Evolutionary conservation across 2,113 vertebrate species (phyloP).

Genomic region (Neopipo cinnamomea): DNA sequence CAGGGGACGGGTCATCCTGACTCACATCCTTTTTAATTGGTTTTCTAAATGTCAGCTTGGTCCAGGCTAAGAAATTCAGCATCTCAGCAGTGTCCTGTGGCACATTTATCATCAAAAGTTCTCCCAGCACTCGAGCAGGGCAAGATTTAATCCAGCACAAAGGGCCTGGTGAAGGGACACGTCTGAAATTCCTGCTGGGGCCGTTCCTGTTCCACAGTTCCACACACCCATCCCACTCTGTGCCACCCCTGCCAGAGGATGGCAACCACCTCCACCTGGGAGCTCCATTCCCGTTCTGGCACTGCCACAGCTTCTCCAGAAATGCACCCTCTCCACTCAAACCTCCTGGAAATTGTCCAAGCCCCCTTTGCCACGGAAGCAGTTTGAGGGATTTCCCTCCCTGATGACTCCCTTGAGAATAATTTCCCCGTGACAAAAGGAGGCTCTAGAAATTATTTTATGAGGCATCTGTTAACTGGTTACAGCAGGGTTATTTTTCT

Average conservation of each 20-base stretch:
- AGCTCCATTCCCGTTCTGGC: too few species aligned
- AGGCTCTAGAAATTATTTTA: background rate
- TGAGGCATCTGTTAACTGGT: background rate
- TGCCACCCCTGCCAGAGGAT: too few species aligned
- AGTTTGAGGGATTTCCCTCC: background rate
- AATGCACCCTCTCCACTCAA: rapidly evolving
- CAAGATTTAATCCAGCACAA: background rate
- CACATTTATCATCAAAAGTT: too few species aligned
- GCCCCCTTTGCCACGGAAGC: background rate
- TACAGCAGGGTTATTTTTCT: background rate
- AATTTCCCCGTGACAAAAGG: background rate
- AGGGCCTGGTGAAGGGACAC: background rate
- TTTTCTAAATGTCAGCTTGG: background rate
- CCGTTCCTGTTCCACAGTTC: rapidly evolving
- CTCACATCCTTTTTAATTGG: background rate
- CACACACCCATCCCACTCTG: rapidly evolving
- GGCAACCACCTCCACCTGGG: too few species aligned
- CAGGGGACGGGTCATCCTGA: background rate
- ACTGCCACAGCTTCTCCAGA: rapidly evolving
- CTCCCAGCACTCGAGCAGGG: background rate
- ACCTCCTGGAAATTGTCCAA: background rate
- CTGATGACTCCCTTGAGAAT: background rate
- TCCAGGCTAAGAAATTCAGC: background rate
- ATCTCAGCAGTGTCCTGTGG: background rate
- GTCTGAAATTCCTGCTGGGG: background rate